Conservation (phyloP, 1,140 invertebrate genomes). For the Agrypnia vestita region DNA sequence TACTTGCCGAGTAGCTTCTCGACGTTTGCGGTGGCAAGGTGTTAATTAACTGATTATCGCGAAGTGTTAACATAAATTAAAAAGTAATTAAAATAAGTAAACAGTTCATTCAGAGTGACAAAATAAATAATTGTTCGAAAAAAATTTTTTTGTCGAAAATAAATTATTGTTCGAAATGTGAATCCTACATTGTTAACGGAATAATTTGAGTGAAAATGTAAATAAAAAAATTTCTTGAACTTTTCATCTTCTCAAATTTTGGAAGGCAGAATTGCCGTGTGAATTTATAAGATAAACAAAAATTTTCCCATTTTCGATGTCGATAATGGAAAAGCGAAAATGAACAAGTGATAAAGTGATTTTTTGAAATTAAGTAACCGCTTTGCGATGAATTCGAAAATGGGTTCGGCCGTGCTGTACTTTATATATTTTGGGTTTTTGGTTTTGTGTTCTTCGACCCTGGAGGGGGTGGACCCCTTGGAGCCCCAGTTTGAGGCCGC, state of each 20-base stretch:
- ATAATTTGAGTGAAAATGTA: slow-evolving; percentile 31
- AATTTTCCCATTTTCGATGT: neutral
- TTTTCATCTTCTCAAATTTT: neutral
- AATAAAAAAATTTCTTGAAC: slow-evolving; percentile 28
- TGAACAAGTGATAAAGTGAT: slow-evolving; percentile 30
- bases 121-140: too few species aligned
- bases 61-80: too few species aligned
- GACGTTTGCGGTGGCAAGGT: too few species aligned
- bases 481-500: slow-evolving; percentile 23
- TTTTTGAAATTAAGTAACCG: neutral
- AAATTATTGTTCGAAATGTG: slow-evolving; percentile 33
- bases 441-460: slow-evolving; percentile 3
- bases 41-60: too few species aligned
- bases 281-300: slow-evolving; percentile 11
- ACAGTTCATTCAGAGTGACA: too few species aligned
- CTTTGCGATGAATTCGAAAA: slow-evolving; percentile 5
- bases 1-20: too few species aligned
- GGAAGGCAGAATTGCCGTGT: neutral
- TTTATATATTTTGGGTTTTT: neutral
- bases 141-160: neutral
- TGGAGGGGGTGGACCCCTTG: slow-evolving; percentile 12
- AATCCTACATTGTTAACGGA: neutral
- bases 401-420: slow-evolving; percentile 9
- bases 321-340: slow-evolving; percentile 36
- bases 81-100: too few species aligned